Conservation (phyloP, 2,888 invertebrate species). For the Dryococelus australis region DNA sequence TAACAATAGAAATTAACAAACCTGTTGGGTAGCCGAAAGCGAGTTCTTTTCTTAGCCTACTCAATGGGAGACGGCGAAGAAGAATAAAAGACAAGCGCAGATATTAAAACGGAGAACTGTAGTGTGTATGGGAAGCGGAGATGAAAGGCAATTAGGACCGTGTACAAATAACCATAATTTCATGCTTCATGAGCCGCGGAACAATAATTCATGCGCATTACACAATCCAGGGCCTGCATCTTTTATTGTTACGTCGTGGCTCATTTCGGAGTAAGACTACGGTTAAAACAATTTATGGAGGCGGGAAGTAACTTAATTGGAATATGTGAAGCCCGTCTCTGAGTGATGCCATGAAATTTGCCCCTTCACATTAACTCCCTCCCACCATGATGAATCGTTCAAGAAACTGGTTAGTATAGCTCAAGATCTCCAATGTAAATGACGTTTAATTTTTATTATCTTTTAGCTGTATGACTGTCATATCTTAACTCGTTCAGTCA, state of each 20-base stretch:
- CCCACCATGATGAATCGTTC: too few species aligned
- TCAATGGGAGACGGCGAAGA: neutral
- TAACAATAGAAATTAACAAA: neutral
- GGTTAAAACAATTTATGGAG: neutral
- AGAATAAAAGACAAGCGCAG: neutral
- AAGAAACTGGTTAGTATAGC: too few species aligned
- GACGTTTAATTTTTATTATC: too few species aligned
- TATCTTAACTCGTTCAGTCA: too few species aligned
- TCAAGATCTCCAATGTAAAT: too few species aligned
- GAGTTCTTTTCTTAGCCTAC: neutral
- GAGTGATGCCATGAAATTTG: neutral
- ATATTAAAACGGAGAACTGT: neutral
- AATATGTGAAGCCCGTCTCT: neutral
- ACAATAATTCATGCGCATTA: slow-evolving; percentile 16
- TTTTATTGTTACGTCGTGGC: neutral
- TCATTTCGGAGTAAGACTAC: neutral
- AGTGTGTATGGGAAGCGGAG: neutral
- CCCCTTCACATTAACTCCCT: too few species aligned
- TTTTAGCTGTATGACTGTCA: too few species aligned
- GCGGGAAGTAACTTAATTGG: neutral
- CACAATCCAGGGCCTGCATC: neutral
- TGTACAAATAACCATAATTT: slow-evolving; percentile 9
- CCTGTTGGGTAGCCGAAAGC: neutral
- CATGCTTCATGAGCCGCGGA: neutral
- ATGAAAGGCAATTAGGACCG: slow-evolving; percentile 3